These are phyloP conservation scores for Raja brachyura DNA, from an alignment of 2,113 vertebrate genomes.

Conservation along the genomic window DNA sequence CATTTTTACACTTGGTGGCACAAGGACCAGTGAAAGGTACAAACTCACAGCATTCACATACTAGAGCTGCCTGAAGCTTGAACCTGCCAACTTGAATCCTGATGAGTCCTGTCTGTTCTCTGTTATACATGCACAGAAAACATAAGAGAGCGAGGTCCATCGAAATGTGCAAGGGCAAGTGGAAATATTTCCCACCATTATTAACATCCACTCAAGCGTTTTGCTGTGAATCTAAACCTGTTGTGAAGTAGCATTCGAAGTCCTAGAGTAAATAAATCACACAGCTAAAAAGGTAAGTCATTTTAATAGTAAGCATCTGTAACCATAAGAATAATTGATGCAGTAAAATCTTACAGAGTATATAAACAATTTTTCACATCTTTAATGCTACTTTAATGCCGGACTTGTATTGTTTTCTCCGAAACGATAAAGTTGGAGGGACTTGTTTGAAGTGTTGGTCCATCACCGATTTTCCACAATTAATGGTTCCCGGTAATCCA, in stretches of 20 bases:
- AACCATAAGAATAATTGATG: constrained; percentile 22
- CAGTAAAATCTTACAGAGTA: not conserved
- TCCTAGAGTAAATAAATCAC: constrained; percentile 24
- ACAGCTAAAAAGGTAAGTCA: constrained; percentile 16
- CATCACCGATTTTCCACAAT: too few relatives aligned
- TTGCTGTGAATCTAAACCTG: constrained; percentile 34
- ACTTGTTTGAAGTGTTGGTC: too few relatives aligned
- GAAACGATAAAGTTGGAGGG: too few relatives aligned
- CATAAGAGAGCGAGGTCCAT: not conserved
- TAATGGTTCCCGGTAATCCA: too few relatives aligned
- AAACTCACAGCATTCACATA: not conserved
- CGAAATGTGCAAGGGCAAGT: not conserved
- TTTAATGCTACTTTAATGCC: not conserved
- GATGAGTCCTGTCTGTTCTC: constrained; percentile 30
- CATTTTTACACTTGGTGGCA: not conserved
- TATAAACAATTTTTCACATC: constrained; percentile 31
- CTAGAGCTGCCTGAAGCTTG: not conserved
- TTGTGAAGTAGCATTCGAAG: constrained; percentile 26
- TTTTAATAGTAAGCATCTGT: constrained; percentile 23
- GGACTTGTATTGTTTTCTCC: too few relatives aligned
- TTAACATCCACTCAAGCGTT: constrained; percentile 32
- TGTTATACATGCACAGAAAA: constrained; percentile 17
- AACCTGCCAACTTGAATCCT: constrained; percentile 25
- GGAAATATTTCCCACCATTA: constrained; percentile 35
- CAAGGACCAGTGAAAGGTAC: not conserved